Conservation (phyloP, 2,113 vertebrate species). For the Mormyrus lacerda region DNA sequence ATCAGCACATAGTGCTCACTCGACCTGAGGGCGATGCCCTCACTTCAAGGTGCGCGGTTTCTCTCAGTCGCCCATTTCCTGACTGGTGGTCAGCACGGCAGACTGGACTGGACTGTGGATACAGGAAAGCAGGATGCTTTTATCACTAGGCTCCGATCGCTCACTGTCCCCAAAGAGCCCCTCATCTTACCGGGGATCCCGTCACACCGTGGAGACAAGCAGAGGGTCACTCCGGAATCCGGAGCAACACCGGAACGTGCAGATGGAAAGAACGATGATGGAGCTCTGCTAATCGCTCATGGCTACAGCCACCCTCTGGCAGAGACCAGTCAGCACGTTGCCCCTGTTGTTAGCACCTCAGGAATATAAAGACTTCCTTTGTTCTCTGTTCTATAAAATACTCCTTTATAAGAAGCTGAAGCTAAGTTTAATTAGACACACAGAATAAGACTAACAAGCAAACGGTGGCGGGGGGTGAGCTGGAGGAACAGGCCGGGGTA, state of each 20-base stretch:
- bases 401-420: conserved; percentile 15
- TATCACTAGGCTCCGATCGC: not conserved
- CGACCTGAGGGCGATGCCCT: not conserved
- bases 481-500: conserved; percentile 16
- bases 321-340: not conserved
- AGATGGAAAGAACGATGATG: not conserved
- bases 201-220: not conserved
- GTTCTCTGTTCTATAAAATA: conserved; percentile 16
- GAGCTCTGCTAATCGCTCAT: not conserved
- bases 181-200: not conserved
- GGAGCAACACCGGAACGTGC: not conserved
- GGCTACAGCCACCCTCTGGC: not conserved
- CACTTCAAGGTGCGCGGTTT: not conserved
- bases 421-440: conserved; percentile 58
- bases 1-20: not conserved
- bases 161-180: not conserved
- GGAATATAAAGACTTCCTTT: conserved; percentile 19
- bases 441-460: conserved; percentile 55
- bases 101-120: not conserved
- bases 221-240: not conserved
- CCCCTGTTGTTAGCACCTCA: conserved; percentile 2
- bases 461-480: conserved; percentile 30
- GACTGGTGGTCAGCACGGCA: not conserved
- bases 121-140: not conserved
- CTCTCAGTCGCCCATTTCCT: not conserved